Conservation (phyloP, 2,113 vertebrate genomes). For the Myodes glareolus region DNA sequence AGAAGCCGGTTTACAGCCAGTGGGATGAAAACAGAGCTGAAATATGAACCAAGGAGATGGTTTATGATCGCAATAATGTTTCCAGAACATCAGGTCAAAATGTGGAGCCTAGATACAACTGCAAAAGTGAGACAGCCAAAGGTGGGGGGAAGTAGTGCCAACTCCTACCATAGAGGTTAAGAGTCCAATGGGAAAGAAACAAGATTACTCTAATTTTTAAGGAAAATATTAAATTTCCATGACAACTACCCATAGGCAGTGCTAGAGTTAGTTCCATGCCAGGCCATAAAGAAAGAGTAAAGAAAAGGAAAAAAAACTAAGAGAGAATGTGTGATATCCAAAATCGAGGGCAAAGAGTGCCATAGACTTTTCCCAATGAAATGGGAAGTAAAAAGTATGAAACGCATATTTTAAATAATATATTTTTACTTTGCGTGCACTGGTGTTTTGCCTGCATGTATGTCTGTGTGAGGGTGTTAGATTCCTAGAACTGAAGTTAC, state of each 20-base stretch:
- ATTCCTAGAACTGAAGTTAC: no score
- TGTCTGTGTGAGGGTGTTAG: no score
- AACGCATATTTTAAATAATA: not conserved
- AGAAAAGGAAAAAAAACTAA: not conserved
- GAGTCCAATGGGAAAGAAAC: not conserved
- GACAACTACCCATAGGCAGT: not conserved
- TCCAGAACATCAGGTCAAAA: conserved; percentile 29
- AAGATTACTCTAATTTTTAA: not conserved
- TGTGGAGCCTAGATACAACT: not conserved
- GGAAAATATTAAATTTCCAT: not conserved
- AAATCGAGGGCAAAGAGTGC: not conserved
- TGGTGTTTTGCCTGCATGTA: no score
- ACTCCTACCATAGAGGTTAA: not conserved
- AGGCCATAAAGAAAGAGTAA: not conserved
- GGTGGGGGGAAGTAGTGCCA: not conserved
- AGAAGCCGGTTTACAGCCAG: not conserved
- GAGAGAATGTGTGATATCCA: conserved; percentile 1
- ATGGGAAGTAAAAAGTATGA: not conserved
- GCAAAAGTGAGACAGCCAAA: not conserved
- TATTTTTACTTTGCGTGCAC: no score
- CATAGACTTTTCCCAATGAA: not conserved
- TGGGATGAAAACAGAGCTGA: conserved; percentile 49
- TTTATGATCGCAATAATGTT: conserved; percentile 41
- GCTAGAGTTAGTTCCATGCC: conserved; percentile 3
- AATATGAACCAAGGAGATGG: not conserved